Conservation (phyloP, 2,797 vertebrate species). For the Xenentodon cancila region DNA sequence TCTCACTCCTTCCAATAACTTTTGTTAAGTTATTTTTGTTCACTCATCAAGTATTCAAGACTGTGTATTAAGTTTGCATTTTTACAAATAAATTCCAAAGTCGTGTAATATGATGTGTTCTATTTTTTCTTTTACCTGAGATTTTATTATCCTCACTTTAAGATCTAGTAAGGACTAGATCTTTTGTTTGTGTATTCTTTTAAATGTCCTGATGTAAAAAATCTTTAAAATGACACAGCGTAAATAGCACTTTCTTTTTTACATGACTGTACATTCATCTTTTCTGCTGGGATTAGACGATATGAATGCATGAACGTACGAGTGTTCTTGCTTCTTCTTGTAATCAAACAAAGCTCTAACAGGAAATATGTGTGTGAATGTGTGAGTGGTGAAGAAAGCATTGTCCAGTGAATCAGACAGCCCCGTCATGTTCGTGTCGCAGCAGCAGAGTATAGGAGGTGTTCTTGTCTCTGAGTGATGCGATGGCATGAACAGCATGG, state of each 20-base stretch:
- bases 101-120: no score
- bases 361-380: slow-evolving; percentile 6
- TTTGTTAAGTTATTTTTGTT: no score
- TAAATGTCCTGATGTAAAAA: background rate
- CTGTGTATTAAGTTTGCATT: no score
- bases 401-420: slow-evolving; percentile 75
- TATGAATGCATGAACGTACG: slow-evolving; percentile 30
- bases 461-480: slow-evolving; percentile 80
- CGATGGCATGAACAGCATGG: slow-evolving; percentile 79
- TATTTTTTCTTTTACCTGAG: no score
- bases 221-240: background rate
- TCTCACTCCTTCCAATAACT: no score
- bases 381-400: slow-evolving; percentile 44
- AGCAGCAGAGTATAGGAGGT: slow-evolving; percentile 71
- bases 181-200: no score
- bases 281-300: slow-evolving; percentile 33
- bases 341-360: slow-evolving; percentile 35
- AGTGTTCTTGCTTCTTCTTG: slow-evolving; percentile 1
- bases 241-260: background rate
- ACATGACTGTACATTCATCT: background rate
- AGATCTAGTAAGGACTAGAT: no score
- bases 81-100: no score
- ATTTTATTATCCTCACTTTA: no score
- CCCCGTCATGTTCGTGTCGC: slow-evolving; percentile 77
- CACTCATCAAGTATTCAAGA: no score